A percentile compares a stretch with the other conserved stretches of the same genome.
Evolutionary conservation across 2,797 vertebrate genomes (phyloP).

Genomic region (Spinibarbus caldwelli): DNA sequence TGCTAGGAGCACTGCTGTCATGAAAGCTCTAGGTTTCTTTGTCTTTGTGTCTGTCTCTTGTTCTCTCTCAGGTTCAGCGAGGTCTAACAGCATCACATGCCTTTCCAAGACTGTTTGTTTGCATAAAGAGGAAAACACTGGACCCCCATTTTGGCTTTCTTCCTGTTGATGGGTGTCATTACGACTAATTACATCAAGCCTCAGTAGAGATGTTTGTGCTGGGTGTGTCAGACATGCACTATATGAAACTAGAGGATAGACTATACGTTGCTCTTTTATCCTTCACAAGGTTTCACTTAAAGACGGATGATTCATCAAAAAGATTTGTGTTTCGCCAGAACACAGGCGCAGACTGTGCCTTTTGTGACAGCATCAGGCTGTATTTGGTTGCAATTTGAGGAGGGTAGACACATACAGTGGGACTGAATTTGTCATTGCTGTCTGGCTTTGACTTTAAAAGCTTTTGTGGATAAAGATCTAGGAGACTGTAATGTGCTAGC

Average conservation of each 20-base stretch:
- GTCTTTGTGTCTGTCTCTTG: neutral
- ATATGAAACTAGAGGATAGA: neutral
- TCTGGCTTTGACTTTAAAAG: constrained; percentile 48
- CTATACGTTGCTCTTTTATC: constrained; percentile 11
- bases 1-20: constrained; percentile 5
- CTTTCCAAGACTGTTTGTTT: constrained; percentile 43
- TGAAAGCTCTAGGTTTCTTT: constrained; percentile 26
- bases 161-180: constrained; percentile 36
- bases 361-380: constrained; percentile 7
- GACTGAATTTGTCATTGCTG: constrained; percentile 12
- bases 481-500: constrained; percentile 16
- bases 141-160: neutral
- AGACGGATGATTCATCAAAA: constrained; percentile 20
- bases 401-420: neutral
- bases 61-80: neutral
- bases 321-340: constrained; percentile 6
- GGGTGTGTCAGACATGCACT: constrained; percentile 47
- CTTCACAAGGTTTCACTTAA: constrained; percentile 5
- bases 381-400: neutral
- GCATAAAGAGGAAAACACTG: constrained; percentile 15
- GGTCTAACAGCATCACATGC: constrained; percentile 4
- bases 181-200: constrained; percentile 39
- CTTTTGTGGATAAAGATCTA: constrained; percentile 18
- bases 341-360: neutral
- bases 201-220: constrained; percentile 30